phyloP scores from a whole-genome alignment of 2,113 vertebrate species.

The Crotalus helleri region DNA sequence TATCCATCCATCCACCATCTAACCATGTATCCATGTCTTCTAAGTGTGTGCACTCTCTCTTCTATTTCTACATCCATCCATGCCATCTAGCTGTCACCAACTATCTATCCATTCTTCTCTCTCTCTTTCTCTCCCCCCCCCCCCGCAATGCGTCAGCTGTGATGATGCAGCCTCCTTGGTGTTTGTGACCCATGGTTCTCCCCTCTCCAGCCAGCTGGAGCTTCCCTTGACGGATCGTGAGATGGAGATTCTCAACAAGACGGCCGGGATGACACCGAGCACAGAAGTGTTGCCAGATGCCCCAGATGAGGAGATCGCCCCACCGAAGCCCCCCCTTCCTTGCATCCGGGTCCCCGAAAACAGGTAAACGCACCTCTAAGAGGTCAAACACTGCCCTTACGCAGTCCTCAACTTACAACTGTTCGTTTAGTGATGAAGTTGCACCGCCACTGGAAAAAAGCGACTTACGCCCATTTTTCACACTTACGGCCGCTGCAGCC shows the following conservation, averaged over 20 bases:
- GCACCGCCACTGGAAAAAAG: neutral
- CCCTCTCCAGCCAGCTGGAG: slow-evolving; percentile 73
- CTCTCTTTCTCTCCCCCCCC: no score
- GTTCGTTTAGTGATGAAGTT: no score
- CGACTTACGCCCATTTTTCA: no score
- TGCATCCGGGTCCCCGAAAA: slow-evolving; percentile 92
- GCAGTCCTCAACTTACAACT: neutral
- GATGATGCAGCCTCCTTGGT: no score
- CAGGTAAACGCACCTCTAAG: slow-evolving; percentile 66
- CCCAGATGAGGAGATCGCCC: slow-evolving; percentile 83
- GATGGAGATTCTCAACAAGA: slow-evolving; percentile 85
- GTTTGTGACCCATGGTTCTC: neutral
- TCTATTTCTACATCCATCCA: no score
- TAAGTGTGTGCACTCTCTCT: no score
- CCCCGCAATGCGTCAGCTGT: no score
- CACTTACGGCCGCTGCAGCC: no score
- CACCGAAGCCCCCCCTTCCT: slow-evolving; percentile 94
- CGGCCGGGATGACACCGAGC: slow-evolving; percentile 66
- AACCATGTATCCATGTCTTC: no score
- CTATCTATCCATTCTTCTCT: no score
- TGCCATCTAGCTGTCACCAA: no score
- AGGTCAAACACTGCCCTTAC: neutral
- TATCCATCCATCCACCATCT: no score
- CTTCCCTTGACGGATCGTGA: slow-evolving; percentile 83
- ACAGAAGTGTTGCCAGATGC: slow-evolving; percentile 74